Evolutionary conservation across 2,888 invertebrate species (phyloP), one percentile per base, ranked within the genome.

Genomic region (Oscheius myriophilus): DNA sequence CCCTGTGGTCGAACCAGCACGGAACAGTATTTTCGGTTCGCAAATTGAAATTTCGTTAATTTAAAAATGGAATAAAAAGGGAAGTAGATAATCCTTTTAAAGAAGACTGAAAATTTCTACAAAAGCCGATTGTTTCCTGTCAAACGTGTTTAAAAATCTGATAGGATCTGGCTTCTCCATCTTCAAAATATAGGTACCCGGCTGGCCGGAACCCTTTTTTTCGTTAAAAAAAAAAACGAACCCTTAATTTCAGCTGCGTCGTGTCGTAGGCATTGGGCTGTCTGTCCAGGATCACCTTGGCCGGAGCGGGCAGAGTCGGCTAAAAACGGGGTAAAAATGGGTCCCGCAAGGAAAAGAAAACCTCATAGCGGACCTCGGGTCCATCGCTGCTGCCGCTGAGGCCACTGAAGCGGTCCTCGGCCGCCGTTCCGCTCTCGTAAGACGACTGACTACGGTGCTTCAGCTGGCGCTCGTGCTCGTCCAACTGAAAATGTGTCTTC

Each of bases 231-330:
- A 3, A 14, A 6, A 45, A 46, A 81, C 82, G 78, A 78, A 89
- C 92, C 89, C 95, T 94, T 65, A 97, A 89, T 86, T 93, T 93
- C 75, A 97, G 90, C 54, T 96, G 96, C 16, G 95, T 95, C 87
- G 93, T 93, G 89, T 97, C 96, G 87, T 97, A 97, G 11, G 96
- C 96, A 89, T 95, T 96, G 42, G 97, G 97, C 65, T 95, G 93
- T 55, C 96, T 91, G 45, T 93, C 92, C 88, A 95, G 94, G 84
- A 94, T 92, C 62, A 96, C 96, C 81, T 93, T 90, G 25, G 96
- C 96, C 86, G 92, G 90, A 11, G 96, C 96, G 52, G 96, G 96
- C 72, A 96, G 61, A 16, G 55, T 12, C 16, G 64, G 63, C 69
- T 68, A 23, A 57, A 66, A 57, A 12, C 18, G 14, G 6, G 11